phyloP scores from a whole-genome alignment of 92 coral and sea anemone genomes.

The Parazoanthus swiftii region DNA sequence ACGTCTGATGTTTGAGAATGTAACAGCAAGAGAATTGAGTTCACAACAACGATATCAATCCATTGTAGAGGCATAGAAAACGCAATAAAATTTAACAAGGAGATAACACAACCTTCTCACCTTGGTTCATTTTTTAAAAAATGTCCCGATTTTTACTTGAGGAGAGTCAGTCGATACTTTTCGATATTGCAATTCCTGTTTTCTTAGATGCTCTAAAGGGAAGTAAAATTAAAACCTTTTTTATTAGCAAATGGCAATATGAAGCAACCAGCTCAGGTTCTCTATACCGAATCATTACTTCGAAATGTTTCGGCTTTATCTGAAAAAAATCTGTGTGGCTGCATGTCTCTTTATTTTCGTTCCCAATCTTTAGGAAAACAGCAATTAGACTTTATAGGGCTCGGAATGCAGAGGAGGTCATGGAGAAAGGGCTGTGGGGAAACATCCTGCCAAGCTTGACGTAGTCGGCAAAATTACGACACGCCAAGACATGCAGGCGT shows the following conservation, averaged over 20 bases:
- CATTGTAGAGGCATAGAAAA: too few relatives aligned
- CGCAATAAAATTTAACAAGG: too few relatives aligned
- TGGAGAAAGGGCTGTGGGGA: neutral
- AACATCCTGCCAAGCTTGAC: neutral
- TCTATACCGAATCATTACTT: neutral
- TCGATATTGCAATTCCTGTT: too few relatives aligned
- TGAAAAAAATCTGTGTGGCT: neutral
- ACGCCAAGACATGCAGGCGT: neutral
- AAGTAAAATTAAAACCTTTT: too few relatives aligned
- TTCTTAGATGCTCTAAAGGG: neutral
- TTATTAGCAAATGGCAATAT: too few relatives aligned
- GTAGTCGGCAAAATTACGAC: slow-evolving; percentile 2
- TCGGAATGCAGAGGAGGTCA: neutral
- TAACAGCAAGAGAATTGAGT: too few relatives aligned
- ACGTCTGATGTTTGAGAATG: too few relatives aligned
- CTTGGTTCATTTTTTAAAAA: too few relatives aligned
- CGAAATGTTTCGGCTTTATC: neutral
- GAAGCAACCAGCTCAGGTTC: neutral
- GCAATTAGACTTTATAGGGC: neutral
- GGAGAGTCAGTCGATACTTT: too few relatives aligned
- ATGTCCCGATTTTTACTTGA: too few relatives aligned
- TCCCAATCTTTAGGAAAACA: neutral
- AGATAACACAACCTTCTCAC: too few relatives aligned
- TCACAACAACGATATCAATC: too few relatives aligned
- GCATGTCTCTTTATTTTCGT: neutral